Conservation (phyloP, 64 coral and sea anemone species). For the Montipora sp. region DNA sequence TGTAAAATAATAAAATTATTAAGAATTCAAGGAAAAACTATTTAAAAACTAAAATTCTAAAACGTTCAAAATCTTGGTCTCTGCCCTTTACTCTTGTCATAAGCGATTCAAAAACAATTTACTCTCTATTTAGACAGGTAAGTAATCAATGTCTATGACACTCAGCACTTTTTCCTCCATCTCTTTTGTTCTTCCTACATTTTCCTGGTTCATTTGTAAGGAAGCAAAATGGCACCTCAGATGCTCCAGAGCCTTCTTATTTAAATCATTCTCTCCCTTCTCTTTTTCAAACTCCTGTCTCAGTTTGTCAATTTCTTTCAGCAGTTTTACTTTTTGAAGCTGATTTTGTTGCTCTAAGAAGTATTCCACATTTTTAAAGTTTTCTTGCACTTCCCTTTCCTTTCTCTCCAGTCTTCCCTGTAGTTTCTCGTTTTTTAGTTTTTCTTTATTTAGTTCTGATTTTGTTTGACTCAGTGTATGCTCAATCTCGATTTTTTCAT, state of each 20-base stretch:
- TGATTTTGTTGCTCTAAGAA: slow-evolving; percentile 69
- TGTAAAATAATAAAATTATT: too few relatives aligned
- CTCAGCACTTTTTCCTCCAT: slow-evolving; percentile 32
- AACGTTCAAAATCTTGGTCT: too few relatives aligned
- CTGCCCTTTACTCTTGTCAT: too few relatives aligned
- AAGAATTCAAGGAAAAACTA: too few relatives aligned
- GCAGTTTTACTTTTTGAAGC: slow-evolving; percentile 59
- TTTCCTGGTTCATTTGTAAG: slow-evolving; percentile 7
- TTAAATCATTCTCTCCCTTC: slow-evolving; percentile 75
- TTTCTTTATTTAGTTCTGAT: slow-evolving; percentile 67
- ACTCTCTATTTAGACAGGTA: neutral
- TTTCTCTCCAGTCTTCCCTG: slow-evolving; percentile 37
- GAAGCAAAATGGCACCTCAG: slow-evolving; percentile 80
- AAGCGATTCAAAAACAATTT: neutral
- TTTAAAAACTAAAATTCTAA: too few relatives aligned
- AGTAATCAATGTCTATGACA: slow-evolving; percentile 84
- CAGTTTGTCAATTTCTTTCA: slow-evolving; percentile 66
- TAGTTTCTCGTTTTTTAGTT: slow-evolving; percentile 51
- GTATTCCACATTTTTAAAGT: slow-evolving; percentile 17
- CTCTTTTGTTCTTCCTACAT: neutral
- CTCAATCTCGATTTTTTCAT: slow-evolving; percentile 34
- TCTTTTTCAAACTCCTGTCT: slow-evolving; percentile 66
- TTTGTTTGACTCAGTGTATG: slow-evolving; percentile 37
- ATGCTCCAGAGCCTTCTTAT: slow-evolving; percentile 79
- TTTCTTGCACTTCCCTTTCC: slow-evolving; percentile 36